A percentile compares a stretch with the other conserved stretches of the same genome.
Evolutionary conservation across 2,797 vertebrate genomes (phyloP).

Genomic region (Hafferia zeledoni): DNA sequence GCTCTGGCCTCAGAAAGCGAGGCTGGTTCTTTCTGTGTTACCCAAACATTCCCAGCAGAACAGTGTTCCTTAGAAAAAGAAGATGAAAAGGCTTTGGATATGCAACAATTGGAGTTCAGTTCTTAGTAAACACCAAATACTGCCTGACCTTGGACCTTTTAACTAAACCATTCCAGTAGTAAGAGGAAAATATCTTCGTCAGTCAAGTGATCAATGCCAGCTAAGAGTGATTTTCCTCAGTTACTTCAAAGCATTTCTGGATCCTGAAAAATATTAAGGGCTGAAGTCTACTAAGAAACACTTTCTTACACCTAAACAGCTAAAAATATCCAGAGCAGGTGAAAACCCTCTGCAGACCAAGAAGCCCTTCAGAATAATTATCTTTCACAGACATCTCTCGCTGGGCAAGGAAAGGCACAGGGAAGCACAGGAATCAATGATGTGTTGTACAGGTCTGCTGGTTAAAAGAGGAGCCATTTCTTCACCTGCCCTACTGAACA

Average conservation of each 20-base stretch:
- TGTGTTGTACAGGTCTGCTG: neutral
- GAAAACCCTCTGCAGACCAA: neutral
- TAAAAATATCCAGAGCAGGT: neutral
- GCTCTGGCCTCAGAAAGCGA: neutral
- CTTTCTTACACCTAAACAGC: neutral
- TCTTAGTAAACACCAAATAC: neutral
- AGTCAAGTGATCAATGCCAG: neutral
- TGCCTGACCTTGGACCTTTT: neutral
- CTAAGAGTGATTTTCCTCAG: neutral
- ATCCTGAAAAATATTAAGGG: neutral
- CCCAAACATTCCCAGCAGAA: neutral
- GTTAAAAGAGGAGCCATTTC: neutral
- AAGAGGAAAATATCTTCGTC: neutral
- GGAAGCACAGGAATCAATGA: neutral
- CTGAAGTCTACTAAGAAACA: neutral
- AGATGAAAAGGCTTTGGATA: neutral
- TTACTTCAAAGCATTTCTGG: neutral
- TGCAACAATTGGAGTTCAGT: neutral
- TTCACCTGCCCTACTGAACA: rapidly evolving
- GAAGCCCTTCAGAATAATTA: neutral
- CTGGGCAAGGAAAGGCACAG: neutral
- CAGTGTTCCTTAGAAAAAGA: neutral
- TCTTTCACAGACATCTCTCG: neutral
- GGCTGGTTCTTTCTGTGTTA: neutral
- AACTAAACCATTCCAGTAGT: neutral